A percentile compares a stretch with the other conserved stretches of the same genome.
phyloP scores from a whole-genome alignment of 2,888 invertebrate genomes.

The Galerucella nymphaeae region DNA sequence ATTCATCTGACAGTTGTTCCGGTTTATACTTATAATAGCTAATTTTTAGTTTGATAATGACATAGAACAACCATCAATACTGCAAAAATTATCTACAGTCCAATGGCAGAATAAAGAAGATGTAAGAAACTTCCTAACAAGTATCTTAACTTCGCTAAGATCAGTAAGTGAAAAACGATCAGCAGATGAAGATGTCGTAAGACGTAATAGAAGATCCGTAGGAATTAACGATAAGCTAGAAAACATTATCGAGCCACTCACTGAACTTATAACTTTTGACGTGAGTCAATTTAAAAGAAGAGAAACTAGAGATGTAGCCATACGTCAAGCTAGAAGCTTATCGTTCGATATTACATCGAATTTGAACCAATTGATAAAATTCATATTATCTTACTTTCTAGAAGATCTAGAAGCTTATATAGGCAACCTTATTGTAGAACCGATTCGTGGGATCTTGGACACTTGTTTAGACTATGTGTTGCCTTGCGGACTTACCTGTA shows the following conservation, averaged over 20 bases:
- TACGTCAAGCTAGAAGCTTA: background rate
- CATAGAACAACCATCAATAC: background rate
- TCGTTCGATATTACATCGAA: background rate
- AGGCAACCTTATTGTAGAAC: background rate
- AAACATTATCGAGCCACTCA: background rate
- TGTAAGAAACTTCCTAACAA: background rate
- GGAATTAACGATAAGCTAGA: background rate
- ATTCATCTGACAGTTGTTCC: too few species aligned
- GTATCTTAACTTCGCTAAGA: background rate
- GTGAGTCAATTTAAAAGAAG: background rate
- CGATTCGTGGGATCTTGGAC: slow-evolving; percentile 1
- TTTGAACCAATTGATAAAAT: slow-evolving; percentile 10
- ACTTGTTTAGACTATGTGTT: background rate
- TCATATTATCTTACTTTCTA: slow-evolving; percentile 5
- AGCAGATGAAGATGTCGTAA: background rate
- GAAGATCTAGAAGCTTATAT: background rate
- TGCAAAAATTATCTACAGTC: background rate
- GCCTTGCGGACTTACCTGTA: slow-evolving; percentile 25
- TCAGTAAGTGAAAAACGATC: background rate
- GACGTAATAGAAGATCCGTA: background rate
- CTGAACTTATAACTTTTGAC: slow-evolving; percentile 4
- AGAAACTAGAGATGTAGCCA: background rate
- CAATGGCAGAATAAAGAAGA: background rate
- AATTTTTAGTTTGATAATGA: background rate
- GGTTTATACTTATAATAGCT: background rate